A percentile compares a stretch with the other conserved stretches of the same genome.
phyloP scores from a whole-genome alignment of 2,888 invertebrate genomes.

The Oxystoma pomonae region DNA sequence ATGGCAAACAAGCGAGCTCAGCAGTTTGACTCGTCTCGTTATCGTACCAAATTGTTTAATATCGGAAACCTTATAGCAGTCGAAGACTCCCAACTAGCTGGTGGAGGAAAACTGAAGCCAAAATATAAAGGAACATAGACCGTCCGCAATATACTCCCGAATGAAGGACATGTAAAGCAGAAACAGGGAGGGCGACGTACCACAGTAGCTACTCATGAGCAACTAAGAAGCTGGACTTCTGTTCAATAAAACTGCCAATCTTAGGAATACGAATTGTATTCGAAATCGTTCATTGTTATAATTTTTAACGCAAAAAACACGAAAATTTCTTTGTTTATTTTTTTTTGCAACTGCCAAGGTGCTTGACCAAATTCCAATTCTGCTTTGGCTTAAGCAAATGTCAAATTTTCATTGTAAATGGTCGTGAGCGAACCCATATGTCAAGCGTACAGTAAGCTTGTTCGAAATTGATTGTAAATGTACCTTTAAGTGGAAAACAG shows the following conservation, averaged over 20 bases:
- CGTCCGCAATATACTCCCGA: conserved; percentile 18
- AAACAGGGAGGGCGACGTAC: conserved; percentile 18
- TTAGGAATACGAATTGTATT: not conserved
- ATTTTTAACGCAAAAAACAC: not conserved
- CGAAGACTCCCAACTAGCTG: conserved; percentile 25
- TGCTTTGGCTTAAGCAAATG: not conserved
- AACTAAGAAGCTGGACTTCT: too few species aligned
- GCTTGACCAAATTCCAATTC: not conserved
- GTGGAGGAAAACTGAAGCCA: conserved; percentile 22
- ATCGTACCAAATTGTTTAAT: too few species aligned
- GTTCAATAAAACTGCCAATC: too few species aligned
- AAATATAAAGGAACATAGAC: conserved; percentile 22
- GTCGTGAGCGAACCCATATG: not conserved
- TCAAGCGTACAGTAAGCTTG: not conserved
- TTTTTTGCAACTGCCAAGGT: not conserved
- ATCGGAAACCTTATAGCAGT: conserved; percentile 18
- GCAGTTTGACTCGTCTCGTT: conserved; percentile 7
- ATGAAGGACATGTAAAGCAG: conserved; percentile 25
- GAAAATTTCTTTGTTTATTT: not conserved
- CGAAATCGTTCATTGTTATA: not conserved
- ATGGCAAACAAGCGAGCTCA: conserved; percentile 16
- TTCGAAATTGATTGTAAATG: not conserved
- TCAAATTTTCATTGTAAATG: not conserved
- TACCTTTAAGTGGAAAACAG: too few species aligned
- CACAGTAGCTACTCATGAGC: conserved; percentile 29